Conservation (phyloP, 2,113 vertebrate genomes). For the Zosterops japonicus region DNA sequence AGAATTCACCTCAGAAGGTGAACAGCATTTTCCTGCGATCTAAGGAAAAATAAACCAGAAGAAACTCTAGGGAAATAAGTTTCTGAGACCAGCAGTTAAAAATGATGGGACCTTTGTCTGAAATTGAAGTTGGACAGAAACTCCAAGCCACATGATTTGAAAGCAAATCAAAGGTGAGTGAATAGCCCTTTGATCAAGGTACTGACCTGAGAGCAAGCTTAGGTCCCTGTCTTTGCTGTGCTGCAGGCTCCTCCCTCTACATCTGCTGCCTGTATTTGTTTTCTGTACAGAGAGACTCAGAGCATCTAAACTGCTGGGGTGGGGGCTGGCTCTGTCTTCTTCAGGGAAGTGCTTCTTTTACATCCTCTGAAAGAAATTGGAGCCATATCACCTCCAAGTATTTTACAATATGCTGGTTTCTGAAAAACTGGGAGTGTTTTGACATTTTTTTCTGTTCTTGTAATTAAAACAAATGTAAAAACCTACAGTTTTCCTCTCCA, state of each 20-base stretch:
- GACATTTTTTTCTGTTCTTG: neutral
- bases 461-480: neutral
- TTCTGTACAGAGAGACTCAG: neutral
- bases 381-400: neutral
- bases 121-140: neutral
- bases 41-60: neutral
- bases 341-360: neutral
- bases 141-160: neutral
- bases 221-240: neutral
- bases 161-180: neutral
- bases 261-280: neutral
- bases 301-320: neutral
- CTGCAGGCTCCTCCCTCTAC: neutral
- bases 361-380: neutral
- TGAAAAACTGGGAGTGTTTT: neutral
- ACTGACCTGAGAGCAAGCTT: neutral
- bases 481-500: neutral
- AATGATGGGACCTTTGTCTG: neutral
- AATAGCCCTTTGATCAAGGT: neutral
- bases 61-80: neutral
- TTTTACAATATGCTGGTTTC: neutral
- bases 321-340: neutral
- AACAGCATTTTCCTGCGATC: neutral
- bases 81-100: neutral
- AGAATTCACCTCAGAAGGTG: neutral